These are phyloP conservation scores for Campoletis sonorensis DNA, from an alignment of 1,140 invertebrate species.

Conservation along the genomic window DNA sequence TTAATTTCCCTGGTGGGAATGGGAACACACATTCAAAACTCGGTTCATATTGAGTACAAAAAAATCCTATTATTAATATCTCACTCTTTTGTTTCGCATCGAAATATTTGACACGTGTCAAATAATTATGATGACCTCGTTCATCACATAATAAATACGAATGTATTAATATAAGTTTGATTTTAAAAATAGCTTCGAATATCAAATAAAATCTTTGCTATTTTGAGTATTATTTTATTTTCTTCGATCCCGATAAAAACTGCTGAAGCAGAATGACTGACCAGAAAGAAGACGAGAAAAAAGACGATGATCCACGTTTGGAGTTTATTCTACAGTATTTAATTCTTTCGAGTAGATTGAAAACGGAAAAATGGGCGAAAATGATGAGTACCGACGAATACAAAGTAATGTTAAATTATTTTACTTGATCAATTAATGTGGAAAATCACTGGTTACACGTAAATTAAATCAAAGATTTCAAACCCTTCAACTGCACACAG, in stretches of 20 bases:
- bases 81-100: constrained; percentile 9
- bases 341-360: constrained; percentile 74
- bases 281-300: constrained; percentile 61
- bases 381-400: constrained; percentile 84
- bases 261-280: constrained; percentile 53
- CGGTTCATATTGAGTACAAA: background rate
- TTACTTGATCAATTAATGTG: too few relatives aligned
- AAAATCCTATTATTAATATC: background rate
- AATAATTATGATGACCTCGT: constrained; percentile 11
- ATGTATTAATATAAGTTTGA: background rate
- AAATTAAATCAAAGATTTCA: too few relatives aligned
- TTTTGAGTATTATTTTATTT: background rate
- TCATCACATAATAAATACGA: background rate
- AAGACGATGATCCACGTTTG: constrained; percentile 66
- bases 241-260: constrained; percentile 18
- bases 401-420: constrained; percentile 69
- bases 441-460: too few relatives aligned
- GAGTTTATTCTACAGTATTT: constrained; percentile 69
- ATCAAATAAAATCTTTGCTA: constrained; percentile 3
- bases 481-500: too few relatives aligned
- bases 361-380: constrained; percentile 86
- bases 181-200: background rate
- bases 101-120: constrained; percentile 34
- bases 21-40: background rate
- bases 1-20: background rate